These are phyloP conservation scores for Epinephelus awoara DNA, from an alignment of 2,797 vertebrate genomes.

Conservation along the genomic window DNA sequence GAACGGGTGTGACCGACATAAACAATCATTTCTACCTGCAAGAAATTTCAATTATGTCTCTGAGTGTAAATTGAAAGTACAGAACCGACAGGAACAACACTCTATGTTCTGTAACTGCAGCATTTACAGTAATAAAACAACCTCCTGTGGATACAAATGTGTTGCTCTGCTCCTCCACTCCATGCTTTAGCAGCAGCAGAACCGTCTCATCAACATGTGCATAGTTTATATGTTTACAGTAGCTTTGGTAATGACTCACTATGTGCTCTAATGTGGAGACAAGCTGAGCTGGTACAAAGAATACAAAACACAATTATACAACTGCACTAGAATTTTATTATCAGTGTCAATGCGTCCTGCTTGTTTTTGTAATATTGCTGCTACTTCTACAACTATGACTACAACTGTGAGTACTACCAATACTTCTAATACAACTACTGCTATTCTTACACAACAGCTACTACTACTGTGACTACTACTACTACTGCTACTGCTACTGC, in stretches of 20 bases:
- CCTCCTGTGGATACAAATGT: neutral
- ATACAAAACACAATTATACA: neutral
- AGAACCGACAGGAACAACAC: neutral
- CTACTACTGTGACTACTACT: too few species aligned
- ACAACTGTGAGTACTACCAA: too few species aligned
- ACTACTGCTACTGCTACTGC: too few species aligned
- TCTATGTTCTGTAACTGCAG: neutral
- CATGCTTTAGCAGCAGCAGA: neutral
- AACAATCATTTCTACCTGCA: neutral
- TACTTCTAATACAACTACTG: too few species aligned
- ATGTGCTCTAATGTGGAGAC: neutral
- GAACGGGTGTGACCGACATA: neutral
- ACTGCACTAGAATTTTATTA: neutral
- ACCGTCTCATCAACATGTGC: constrained; percentile 4
- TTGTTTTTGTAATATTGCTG: too few species aligned
- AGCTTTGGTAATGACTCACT: neutral
- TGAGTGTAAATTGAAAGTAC: neutral
- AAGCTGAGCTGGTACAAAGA: constrained; percentile 18
- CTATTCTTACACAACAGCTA: too few species aligned
- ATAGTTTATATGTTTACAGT: neutral
- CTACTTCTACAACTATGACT: too few species aligned
- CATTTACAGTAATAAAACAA: neutral
- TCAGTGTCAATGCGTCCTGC: too few species aligned
- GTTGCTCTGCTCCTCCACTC: too few species aligned
- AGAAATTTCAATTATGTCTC: too few species aligned